A percentile compares a stretch with the other conserved stretches of the same genome.
Conservation (phyloP, 2,797 vertebrate species). For the Fratercula arctica region DNA sequence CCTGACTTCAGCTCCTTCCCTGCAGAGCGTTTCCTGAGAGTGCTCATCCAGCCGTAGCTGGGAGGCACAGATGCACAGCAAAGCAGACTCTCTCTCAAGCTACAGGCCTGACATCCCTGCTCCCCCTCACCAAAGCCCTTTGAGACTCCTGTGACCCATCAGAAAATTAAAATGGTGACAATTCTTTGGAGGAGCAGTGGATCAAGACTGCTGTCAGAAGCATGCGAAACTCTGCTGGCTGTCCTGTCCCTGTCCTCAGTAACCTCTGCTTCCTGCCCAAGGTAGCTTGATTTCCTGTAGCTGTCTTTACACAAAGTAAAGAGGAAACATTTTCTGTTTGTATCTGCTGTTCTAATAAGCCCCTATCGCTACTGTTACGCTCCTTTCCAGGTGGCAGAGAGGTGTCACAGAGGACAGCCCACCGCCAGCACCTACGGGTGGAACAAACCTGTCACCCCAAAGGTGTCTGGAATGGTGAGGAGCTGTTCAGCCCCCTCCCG, state of each 20-base stretch:
- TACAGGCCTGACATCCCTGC: background rate
- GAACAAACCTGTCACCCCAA: background rate
- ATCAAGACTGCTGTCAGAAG: background rate
- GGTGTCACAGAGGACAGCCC: background rate
- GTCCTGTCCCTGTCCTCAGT: background rate
- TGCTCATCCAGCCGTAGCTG: background rate
- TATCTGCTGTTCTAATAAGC: background rate
- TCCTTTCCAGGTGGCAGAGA: background rate
- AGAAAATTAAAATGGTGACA: background rate
- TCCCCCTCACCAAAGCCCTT: background rate
- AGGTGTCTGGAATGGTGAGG: background rate
- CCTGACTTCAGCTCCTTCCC: background rate
- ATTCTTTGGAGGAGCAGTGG: background rate
- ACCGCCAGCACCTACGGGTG: background rate
- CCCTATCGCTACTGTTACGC: background rate
- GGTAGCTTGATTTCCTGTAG: slow-evolving; percentile 9
- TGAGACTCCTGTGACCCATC: background rate
- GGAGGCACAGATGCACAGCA: background rate
- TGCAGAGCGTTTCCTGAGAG: background rate
- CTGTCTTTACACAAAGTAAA: background rate
- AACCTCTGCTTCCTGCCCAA: slow-evolving; percentile 54
- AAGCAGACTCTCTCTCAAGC: background rate
- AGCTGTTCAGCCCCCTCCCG: background rate
- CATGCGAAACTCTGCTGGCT: background rate
- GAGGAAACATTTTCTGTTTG: slow-evolving; percentile 1